Evolutionary conservation across 2,888 invertebrate genomes (phyloP).

Genomic region (Phalangium opilio): DNA sequence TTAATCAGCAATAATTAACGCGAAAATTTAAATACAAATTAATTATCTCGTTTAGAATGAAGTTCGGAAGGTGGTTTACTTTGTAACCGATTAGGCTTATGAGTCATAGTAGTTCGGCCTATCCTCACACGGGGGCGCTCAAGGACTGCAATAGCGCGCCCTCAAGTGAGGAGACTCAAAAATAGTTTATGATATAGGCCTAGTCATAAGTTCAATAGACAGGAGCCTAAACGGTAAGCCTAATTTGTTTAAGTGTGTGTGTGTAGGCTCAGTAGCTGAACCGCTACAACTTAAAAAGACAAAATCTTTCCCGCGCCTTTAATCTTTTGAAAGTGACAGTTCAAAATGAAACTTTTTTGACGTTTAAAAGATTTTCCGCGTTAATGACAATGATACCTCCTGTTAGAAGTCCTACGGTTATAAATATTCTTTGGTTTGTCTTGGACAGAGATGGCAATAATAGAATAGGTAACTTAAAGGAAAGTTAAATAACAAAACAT

Average conservation of each 20-base stretch:
- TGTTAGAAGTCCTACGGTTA: slow-evolving; percentile 20
- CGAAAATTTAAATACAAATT: background rate
- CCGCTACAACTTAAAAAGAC: slow-evolving; percentile 30
- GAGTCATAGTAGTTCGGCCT: no score
- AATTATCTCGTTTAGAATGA: slow-evolving; percentile 14
- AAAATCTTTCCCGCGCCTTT: slow-evolving; percentile 31
- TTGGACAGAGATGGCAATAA: slow-evolving; percentile 29
- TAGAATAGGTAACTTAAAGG: slow-evolving; percentile 22
- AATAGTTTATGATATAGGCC: no score
- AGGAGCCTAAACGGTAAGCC: no score
- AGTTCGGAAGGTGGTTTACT: slow-evolving; percentile 24
- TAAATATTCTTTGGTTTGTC: slow-evolving; percentile 32
- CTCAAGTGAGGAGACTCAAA: no score
- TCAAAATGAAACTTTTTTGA: slow-evolving; percentile 22
- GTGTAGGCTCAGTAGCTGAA: no score
- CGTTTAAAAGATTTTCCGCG: slow-evolving; percentile 26
- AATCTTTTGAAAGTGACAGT: slow-evolving; percentile 25
- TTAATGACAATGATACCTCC: slow-evolving; percentile 28
- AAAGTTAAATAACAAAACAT: no score
- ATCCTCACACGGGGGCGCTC: no score
- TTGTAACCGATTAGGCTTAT: no score
- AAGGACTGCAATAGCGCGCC: no score
- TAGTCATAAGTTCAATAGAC: no score
- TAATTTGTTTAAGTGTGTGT: no score
- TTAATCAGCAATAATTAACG: slow-evolving; percentile 25